Percentiles rank a stretch among this genome's conserved stretches.
These are phyloP conservation scores for Gavia stellata DNA, from an alignment of 2,113 vertebrate genomes.

Conservation along the genomic window DNA sequence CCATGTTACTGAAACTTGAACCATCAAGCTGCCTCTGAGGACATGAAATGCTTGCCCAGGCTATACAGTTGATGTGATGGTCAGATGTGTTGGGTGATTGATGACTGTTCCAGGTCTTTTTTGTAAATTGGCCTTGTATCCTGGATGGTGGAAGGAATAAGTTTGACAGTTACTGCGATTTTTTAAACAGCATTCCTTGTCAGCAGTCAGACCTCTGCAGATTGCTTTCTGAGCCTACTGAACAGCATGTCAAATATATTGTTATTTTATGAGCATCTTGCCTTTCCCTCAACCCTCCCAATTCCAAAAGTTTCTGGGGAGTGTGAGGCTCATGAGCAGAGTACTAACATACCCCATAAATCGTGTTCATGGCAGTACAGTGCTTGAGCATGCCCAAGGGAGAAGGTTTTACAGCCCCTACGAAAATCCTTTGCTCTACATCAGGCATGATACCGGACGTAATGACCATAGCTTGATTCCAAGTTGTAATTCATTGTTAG, in stretches of 20 bases:
- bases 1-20: not conserved
- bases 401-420: not conserved
- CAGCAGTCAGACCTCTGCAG: slow-evolving; percentile 27
- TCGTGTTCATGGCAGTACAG: not conserved
- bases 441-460: not conserved
- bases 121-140: slow-evolving; percentile 34
- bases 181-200: slow-evolving; percentile 40
- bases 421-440: not conserved
- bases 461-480: not conserved
- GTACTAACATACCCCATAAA: slow-evolving; percentile 26
- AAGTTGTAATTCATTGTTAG: not conserved
- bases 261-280: slow-evolving; percentile 48
- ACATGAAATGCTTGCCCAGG: not conserved
- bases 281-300: not conserved
- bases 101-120: slow-evolving; percentile 25
- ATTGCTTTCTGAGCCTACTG: slow-evolving; percentile 38
- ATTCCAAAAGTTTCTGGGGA: slow-evolving; percentile 28
- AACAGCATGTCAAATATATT: slow-evolving; percentile 21
- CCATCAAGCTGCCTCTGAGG: not conserved
- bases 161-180: slow-evolving; percentile 19
- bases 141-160: not conserved
- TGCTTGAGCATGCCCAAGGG: not conserved
- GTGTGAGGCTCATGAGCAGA: not conserved
- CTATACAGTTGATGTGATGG: not conserved
- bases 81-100: not conserved